A percentile compares a stretch with the other conserved stretches of the same genome.
phyloP scores from a whole-genome alignment of 2,888 invertebrate species.

The Arenicola marina region DNA sequence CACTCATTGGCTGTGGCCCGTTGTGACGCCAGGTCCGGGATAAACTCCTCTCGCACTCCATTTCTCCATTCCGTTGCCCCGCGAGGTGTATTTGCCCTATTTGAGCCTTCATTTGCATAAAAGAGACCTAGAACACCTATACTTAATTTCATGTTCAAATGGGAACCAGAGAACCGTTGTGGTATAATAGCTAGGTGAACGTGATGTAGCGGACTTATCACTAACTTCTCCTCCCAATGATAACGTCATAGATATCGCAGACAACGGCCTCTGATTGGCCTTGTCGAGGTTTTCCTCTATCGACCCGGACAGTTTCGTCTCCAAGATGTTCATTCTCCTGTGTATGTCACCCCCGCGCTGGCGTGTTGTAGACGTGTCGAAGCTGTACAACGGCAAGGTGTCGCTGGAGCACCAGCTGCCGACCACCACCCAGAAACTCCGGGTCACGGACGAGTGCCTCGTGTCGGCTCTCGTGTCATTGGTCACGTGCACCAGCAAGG shows the following conservation, averaged over 20 bases:
- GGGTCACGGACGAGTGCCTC: constrained; percentile 63
- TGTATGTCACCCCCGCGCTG: constrained; percentile 10
- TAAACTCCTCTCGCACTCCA: too few species aligned
- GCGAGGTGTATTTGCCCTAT: too few species aligned
- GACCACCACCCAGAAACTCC: constrained; percentile 60
- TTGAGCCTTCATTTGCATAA: too few species aligned
- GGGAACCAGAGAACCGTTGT: too few species aligned
- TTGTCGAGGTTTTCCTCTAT: constrained; percentile 44
- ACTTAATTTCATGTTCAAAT: too few species aligned
- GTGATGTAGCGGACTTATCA: too few species aligned
- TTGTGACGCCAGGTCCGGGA: too few species aligned
- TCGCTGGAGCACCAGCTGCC: constrained; percentile 63
- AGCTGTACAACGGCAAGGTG: constrained; percentile 60
- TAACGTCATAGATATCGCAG: background rate
- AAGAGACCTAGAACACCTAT: too few species aligned
- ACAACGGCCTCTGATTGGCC: background rate
- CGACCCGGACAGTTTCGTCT: constrained; percentile 28
- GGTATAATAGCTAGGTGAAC: too few species aligned
- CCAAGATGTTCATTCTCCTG: background rate
- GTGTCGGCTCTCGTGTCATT: constrained; percentile 60
- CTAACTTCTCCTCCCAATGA: too few species aligned
- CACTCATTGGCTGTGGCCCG: too few species aligned
- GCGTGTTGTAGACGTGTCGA: constrained; percentile 57
- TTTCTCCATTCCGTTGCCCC: too few species aligned
- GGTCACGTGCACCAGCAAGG: constrained; percentile 59